phyloP scores from a whole-genome alignment of 1,140 invertebrate species.

The Zaprionus gabonicus region DNA sequence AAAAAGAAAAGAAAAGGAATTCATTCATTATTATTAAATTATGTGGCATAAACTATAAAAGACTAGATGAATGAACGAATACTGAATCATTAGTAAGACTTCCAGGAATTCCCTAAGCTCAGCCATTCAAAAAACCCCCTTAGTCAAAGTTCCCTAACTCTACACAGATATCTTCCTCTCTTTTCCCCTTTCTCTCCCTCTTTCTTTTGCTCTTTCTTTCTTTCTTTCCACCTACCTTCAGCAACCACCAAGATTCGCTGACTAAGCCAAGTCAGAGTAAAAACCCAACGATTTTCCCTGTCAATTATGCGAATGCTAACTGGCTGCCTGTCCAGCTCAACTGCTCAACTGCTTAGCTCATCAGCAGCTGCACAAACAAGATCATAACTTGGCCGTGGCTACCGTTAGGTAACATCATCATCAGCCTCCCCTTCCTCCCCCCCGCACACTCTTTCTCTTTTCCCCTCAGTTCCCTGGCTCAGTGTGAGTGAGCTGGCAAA shows the following conservation, averaged over 20 bases:
- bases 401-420: conserved; percentile 37
- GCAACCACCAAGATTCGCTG: background rate
- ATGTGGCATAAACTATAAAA: background rate
- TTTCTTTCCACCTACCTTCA: background rate
- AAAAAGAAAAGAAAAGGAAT: background rate
- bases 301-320: conserved; percentile 29
- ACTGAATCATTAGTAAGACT: background rate
- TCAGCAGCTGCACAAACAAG: conserved; percentile 26
- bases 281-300: conserved; percentile 6
- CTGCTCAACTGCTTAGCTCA: conserved; percentile 17
- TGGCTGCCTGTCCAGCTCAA: background rate
- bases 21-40: background rate
- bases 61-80: too few species aligned
- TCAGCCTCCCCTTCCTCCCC: background rate
- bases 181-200: background rate
- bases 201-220: background rate
- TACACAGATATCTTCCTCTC: background rate
- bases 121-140: background rate
- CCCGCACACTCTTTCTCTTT: background rate
- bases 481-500: conserved; percentile 6
- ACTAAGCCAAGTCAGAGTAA: background rate
- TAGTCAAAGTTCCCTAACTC: background rate
- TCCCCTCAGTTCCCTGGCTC: too few species aligned
- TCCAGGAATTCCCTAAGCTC: background rate
- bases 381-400: conserved; percentile 8